phyloP scores from a whole-genome alignment of 2,113 vertebrate species.

The Myrmecobius fasciatus region DNA sequence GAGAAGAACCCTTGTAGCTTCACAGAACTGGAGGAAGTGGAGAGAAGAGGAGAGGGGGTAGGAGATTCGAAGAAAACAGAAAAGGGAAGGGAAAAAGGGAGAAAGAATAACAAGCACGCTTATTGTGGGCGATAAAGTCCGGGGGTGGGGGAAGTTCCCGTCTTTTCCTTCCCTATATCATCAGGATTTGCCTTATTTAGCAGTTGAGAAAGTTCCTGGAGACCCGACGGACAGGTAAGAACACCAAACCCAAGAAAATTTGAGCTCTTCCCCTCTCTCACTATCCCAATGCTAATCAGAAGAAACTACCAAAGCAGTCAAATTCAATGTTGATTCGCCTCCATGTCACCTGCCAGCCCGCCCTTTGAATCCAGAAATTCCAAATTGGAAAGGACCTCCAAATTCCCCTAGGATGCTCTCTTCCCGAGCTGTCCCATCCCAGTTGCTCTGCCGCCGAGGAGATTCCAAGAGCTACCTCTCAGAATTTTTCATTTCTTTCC shows the following conservation, averaged over 20 bases:
- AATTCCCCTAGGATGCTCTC: not conserved
- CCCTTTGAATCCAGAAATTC: not conserved
- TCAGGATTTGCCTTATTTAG: not conserved
- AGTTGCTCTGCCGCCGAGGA: no score
- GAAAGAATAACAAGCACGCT: not conserved
- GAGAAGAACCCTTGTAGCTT: not conserved
- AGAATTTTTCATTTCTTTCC: not conserved
- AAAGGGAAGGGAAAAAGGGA: not conserved
- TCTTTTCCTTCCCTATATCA: not conserved
- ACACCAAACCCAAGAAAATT: accelerated
- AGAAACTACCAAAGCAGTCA: not conserved
- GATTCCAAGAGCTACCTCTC: not conserved
- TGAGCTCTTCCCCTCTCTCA: accelerated
- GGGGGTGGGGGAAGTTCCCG: not conserved
- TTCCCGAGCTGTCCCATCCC: not conserved
- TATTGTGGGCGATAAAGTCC: not conserved
- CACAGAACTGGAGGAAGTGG: not conserved
- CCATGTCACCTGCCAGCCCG: not conserved
- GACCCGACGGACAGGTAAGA: not conserved
- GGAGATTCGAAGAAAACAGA: not conserved
- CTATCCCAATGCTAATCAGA: not conserved
- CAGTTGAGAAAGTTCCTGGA: not conserved
- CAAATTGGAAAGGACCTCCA: not conserved
- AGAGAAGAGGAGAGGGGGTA: not conserved
- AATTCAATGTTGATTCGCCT: not conserved